phyloP scores from a whole-genome alignment of 2,113 vertebrate species.

The Monopterus albus region DNA sequence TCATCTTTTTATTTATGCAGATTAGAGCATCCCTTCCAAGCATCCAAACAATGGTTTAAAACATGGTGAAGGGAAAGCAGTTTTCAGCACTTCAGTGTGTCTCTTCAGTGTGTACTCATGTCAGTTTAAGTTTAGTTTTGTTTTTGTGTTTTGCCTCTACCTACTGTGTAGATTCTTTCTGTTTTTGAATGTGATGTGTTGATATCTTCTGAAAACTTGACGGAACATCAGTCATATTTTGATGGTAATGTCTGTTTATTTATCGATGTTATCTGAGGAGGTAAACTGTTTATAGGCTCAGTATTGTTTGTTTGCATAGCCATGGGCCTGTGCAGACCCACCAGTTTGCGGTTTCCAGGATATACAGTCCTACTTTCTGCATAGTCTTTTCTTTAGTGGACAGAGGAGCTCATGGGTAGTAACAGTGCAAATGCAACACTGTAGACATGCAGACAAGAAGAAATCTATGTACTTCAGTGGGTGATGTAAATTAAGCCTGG shows the following conservation, averaged over 20 bases:
- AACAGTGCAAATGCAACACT: constrained; percentile 14
- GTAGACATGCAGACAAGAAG: constrained; percentile 12
- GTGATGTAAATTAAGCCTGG: background rate
- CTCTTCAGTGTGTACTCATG: constrained; percentile 36
- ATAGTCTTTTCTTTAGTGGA: constrained; percentile 6
- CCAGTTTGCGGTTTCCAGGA: constrained; percentile 15
- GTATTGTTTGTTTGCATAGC: constrained; percentile 28
- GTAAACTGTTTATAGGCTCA: constrained; percentile 44
- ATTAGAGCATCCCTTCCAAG: constrained; percentile 43
- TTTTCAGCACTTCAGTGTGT: constrained; percentile 36
- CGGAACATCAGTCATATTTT: constrained; percentile 26
- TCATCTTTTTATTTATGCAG: constrained; percentile 29
- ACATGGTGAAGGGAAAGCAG: constrained; percentile 12
- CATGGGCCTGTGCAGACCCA: background rate
- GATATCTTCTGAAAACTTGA: constrained; percentile 30
- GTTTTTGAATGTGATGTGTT: too few species aligned
- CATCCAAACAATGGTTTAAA: constrained; percentile 46
- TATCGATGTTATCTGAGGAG: constrained; percentile 48
- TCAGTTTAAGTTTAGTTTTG: background rate
- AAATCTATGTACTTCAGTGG: background rate
- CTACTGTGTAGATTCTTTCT: background rate
- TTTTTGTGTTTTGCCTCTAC: background rate
- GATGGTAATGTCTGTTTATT: constrained; percentile 46
- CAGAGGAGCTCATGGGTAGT: constrained; percentile 2
- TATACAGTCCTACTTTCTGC: constrained; percentile 42